Percentiles rank a stretch among this genome's conserved stretches.
These are phyloP conservation scores for Caenorhabditis remanei DNA, from an alignment of 1,140 invertebrate species.

Conservation along the genomic window DNA sequence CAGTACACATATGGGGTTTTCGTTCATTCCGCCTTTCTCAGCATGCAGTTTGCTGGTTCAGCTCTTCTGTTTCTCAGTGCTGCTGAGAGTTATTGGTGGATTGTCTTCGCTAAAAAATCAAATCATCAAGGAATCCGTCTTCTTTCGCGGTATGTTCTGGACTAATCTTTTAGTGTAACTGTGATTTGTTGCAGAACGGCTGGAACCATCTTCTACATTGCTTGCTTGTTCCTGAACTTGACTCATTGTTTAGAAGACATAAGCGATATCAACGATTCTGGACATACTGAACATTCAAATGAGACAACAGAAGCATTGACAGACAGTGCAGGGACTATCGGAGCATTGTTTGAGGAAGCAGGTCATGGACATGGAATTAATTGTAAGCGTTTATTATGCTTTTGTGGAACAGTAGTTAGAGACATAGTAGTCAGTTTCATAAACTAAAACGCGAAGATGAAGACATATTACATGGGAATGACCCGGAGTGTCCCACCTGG, in stretches of 20 bases:
- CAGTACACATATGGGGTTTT: not conserved
- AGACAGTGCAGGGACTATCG: too few species aligned
- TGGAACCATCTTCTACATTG: slow-evolving; percentile 13
- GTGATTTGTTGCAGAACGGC: not conserved
- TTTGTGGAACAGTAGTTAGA: too few species aligned
- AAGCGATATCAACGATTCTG: not conserved
- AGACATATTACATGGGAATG: too few species aligned
- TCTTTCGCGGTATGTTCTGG: not conserved
- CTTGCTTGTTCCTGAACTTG: not conserved
- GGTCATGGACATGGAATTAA: too few species aligned
- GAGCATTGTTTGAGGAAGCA: too few species aligned
- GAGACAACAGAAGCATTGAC: not conserved
- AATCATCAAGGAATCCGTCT: not conserved
- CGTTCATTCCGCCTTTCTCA: not conserved
- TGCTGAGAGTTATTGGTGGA: not conserved
- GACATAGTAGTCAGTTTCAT: too few species aligned
- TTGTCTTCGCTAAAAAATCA: not conserved
- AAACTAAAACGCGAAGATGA: too few species aligned
- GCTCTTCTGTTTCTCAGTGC: not conserved
- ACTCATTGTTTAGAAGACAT: slow-evolving; percentile 25
- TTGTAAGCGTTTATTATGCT: too few species aligned
- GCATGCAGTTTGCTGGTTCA: slow-evolving; percentile 12
- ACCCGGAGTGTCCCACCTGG: too few species aligned
- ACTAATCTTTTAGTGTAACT: not conserved
- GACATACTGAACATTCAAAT: not conserved